phyloP scores from a whole-genome alignment of 1,140 invertebrate species.

The Lithobius niger region DNA sequence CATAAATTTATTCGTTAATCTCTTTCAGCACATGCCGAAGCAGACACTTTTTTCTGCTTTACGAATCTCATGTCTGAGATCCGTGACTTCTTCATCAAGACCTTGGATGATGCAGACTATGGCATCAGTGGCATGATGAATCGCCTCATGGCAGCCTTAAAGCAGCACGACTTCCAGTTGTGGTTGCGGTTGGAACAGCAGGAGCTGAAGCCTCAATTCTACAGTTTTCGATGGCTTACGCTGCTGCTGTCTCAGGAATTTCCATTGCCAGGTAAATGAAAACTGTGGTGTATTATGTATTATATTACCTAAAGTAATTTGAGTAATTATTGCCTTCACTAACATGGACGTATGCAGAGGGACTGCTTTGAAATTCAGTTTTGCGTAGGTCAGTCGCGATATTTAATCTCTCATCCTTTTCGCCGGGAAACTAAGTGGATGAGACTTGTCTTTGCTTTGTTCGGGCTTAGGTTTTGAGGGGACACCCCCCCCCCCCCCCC shows the following conservation, averaged over 20 bases:
- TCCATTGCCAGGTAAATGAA: conserved; percentile 57
- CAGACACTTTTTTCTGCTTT: conserved; percentile 95
- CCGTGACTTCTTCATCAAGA: conserved; percentile 93
- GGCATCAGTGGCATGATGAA: conserved; percentile 78
- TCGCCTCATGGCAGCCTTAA: conserved; percentile 56
- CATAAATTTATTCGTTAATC: conserved; percentile 11
- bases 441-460: too few relatives aligned
- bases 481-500: too few relatives aligned
- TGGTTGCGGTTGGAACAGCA: conserved; percentile 60
- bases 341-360: too few relatives aligned
- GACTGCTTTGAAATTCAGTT: too few relatives aligned
- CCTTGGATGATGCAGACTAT: conserved; percentile 79
- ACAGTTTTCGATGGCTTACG: conserved; percentile 84
- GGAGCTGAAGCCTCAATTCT: conserved; percentile 87
- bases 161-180: conserved; percentile 58
- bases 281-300: too few relatives aligned
- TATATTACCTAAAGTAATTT: too few relatives aligned
- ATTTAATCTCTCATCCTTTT: too few relatives aligned
- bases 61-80: conserved; percentile 95
- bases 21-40: conserved; percentile 76
- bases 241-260: conserved; percentile 96
- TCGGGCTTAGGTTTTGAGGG: too few relatives aligned
- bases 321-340: too few relatives aligned
- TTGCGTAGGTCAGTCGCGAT: too few relatives aligned
- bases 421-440: too few relatives aligned